Base-by-base conservation (phyloP, 2,797 vertebrate genomes). In the Silurus aristotelis region DNA sequence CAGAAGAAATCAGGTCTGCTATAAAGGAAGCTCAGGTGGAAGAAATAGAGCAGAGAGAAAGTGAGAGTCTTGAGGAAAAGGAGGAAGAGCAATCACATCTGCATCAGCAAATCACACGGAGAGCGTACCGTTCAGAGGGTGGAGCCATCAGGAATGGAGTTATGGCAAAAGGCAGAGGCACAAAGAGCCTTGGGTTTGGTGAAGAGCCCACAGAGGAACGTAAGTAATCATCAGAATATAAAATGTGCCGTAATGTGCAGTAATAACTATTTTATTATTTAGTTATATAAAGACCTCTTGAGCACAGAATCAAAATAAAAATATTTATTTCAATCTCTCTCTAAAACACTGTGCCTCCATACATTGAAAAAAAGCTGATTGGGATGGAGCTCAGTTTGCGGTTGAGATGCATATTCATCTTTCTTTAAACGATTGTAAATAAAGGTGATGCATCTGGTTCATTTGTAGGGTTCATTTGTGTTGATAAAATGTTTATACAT, bases 111-210 rank as follows among this genome's bases (percentile, higher is more conserved):
- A 84, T 93, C 80, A 88, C 78, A 67, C 80, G 75, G 60, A 91
- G 92, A 90, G 87, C 89, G 78, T 85, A 85, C 83, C 83, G 31
- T 66, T 94, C 94, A 6, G 91, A 90, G 27, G 91, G 89, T 4
- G 79, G 86, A 22, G 72, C 88, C 5, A 31, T 88, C 25, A 8
- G 85, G 46, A 67, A 86, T 5, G 79, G 10, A 27, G 25, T 89
- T 25, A 27, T 5, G 48, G 84, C 73, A 20, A 66, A 56, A 71
- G 86, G 38, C 3, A 87, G 86, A 61, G 89, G 89, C 67, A 86
- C 88, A 58, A 90, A 88, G 81, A 92, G 90, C 75, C 82, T 91
- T 27, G 86, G 88, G 48, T 61, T n/a, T 58, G 61, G 70, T 89
- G 1, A 20, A 63, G 78, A 83, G 58, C 79, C 82, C 17, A 71